A percentile compares a stretch with the other conserved stretches of the same genome.
Evolutionary conservation across 1,140 invertebrate genomes (phyloP).

Genomic region (Ladona fulva): DNA sequence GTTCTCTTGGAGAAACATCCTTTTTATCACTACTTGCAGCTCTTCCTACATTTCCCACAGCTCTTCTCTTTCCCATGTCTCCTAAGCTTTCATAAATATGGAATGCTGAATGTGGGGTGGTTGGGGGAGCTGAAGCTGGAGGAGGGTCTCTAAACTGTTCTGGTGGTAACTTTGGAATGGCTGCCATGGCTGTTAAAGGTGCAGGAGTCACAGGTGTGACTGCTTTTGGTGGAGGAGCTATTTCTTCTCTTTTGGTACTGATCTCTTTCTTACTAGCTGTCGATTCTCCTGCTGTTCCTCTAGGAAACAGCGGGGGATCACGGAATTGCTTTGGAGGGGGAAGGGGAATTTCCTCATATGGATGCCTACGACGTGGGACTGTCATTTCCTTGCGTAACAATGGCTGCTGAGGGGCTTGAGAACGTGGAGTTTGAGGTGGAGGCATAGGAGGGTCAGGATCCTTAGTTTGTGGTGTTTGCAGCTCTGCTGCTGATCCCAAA

Average conservation of each 20-base stretch:
- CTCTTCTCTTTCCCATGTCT: background rate
- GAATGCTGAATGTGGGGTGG: background rate
- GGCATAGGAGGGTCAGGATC: background rate
- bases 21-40: background rate
- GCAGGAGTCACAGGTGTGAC: conserved; percentile 73
- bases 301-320: conserved; percentile 45
- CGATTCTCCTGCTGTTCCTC: conserved; percentile 27
- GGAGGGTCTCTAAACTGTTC: conserved; percentile 57
- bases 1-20: background rate
- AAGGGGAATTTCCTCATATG: conserved; percentile 62
- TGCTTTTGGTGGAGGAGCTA: conserved; percentile 66
- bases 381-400: conserved; percentile 14
- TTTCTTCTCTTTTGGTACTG: conserved; percentile 46
- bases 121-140: conserved; percentile 18
- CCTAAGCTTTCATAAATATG: conserved; percentile 3
- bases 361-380: conserved; percentile 39
- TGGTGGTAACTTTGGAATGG: conserved; percentile 38
- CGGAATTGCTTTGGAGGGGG: conserved; percentile 77
- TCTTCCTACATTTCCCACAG: background rate
- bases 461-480: background rate
- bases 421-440: background rate
- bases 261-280: background rate
- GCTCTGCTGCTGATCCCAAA: background rate
- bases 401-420: background rate
- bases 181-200: conserved; percentile 31